Evolutionary conservation across 1,140 invertebrate species (phyloP), one percentile per base, ranked within the genome.

Genomic region (Globodera rostochiensis): DNA sequence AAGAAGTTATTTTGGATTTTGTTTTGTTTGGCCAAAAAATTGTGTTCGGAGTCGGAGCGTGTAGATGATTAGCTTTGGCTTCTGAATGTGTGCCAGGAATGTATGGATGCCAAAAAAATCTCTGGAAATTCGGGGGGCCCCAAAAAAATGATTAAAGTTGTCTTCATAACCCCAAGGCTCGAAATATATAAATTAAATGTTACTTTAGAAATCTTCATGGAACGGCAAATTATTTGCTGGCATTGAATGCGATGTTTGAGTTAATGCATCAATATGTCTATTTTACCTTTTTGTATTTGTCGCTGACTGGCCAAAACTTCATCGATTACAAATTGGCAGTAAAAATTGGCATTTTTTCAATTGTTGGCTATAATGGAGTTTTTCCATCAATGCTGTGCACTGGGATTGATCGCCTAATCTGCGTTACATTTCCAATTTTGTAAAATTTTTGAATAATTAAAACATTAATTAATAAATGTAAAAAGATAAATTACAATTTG

Each of bases 171-270:
- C 21, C 7, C 4, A 49, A 53, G 47, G 47, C 36, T 46, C 6
- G 36, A 25, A 21, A 78, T n/a, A 8, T 45, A 21, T 57, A 25
- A 70, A 70, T 71, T 46, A 25, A 25, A 25, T 25, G 13, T 64
- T 19, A 64, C 5, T 60, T 60, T 60, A 79, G 77, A 73, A 79
- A 60, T 5, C 53, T 80, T 53, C 19, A 66, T 45, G 57, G 73
- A 4, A 45, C 50, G 25, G 47, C 53, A 25, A 81, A 79, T 70
- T 79, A 79, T 81, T 74, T 81, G 21, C 69, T 81, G 74, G 80
- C 74, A 46, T 49, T 81, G 21, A 57, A 57, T 53, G 50, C 73
- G 8, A 53, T 73, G 4, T 57, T 70, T 19, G 80, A 81, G 67
- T 19, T 81, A n/a, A 53, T 67, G 11, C 80, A 81, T 53, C 80